A percentile compares a stretch with the other conserved stretches of the same genome.
phyloP scores from a whole-genome alignment of 2,888 invertebrate genomes.

The Drosophila mimica region DNA sequence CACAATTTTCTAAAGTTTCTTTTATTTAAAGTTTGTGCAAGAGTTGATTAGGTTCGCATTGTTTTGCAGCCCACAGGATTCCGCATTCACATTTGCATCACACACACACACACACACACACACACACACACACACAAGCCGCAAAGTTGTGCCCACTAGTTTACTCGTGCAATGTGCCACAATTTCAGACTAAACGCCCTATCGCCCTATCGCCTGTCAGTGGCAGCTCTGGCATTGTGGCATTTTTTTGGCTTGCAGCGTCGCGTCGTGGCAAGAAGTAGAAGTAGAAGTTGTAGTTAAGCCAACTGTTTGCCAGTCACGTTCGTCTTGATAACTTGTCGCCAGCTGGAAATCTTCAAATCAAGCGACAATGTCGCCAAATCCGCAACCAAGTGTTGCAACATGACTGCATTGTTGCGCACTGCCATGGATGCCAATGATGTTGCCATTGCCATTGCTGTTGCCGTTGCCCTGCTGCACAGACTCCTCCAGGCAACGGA shows the following conservation, averaged over 20 bases:
- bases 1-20: conserved; percentile 5
- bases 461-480: conserved; percentile 13
- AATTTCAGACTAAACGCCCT: conserved; percentile 50
- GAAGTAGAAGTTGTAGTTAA: conserved; percentile 55
- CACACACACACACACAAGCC: neutral
- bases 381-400: conserved; percentile 75
- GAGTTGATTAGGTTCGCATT: conserved; percentile 43
- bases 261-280: conserved; percentile 26
- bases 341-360: conserved; percentile 77
- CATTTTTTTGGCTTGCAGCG: conserved; percentile 21
- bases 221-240: conserved; percentile 15
- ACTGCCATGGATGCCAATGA: conserved; percentile 23
- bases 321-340: conserved; percentile 80
- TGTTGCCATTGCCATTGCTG: conserved; percentile 17
- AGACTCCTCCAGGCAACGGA: conserved; percentile 40
- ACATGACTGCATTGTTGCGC: conserved; percentile 59
- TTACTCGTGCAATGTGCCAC: conserved; percentile 30
- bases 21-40: conserved; percentile 21
- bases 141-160: conserved; percentile 36
- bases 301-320: conserved; percentile 77
- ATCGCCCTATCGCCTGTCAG: conserved; percentile 44
- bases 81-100: conserved; percentile 14
- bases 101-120: neutral
- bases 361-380: conserved; percentile 76
- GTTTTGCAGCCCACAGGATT: conserved; percentile 30